Evolutionary conservation across 2,113 vertebrate species (phyloP).

Genomic region (Ivindomyrus marchei): DNA sequence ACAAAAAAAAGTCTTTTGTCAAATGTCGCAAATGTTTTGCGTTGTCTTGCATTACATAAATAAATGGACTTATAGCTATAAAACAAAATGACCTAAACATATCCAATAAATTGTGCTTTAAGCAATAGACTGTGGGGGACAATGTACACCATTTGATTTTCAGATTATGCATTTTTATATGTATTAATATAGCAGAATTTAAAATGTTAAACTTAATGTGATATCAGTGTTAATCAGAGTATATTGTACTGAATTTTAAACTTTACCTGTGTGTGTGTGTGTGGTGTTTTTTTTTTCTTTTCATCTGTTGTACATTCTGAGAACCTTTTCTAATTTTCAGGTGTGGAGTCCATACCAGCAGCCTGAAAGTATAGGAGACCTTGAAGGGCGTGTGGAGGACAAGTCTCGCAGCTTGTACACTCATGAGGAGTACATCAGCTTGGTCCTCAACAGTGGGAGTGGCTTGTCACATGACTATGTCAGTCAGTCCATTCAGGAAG

Average conservation of each 20-base stretch:
- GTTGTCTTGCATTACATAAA: not conserved
- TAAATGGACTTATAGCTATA: not conserved
- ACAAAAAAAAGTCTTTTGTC: not conserved
- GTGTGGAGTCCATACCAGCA: slow-evolving; percentile 97
- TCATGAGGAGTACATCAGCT: slow-evolving; percentile 95
- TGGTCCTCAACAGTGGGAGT: slow-evolving; percentile 92
- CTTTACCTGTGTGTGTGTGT: not conserved
- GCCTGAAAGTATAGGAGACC: slow-evolving; percentile 83
- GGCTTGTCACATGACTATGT: slow-evolving; percentile 94
- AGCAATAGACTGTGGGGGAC: not conserved
- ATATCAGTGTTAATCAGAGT: not conserved
- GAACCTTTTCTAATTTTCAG: slow-evolving; percentile 45
- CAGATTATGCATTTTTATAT: not conserved
- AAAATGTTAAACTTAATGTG: not conserved
- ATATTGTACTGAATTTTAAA: not conserved
- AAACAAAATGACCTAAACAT: not conserved
- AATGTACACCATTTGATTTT: not conserved
- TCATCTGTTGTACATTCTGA: not conserved
- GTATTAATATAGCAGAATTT: not conserved
- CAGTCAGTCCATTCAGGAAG: slow-evolving; percentile 94
- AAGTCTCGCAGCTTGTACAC: slow-evolving; percentile 92
- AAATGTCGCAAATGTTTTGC: not conserved
- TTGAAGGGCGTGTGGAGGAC: slow-evolving; percentile 87
- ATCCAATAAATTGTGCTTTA: not conserved
- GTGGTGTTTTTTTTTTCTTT: too few species aligned